Percentiles rank a stretch among this genome's conserved stretches.
Evolutionary conservation across 2,797 vertebrate species (phyloP).

Genomic region (Rhinophrynus dorsalis): DNA sequence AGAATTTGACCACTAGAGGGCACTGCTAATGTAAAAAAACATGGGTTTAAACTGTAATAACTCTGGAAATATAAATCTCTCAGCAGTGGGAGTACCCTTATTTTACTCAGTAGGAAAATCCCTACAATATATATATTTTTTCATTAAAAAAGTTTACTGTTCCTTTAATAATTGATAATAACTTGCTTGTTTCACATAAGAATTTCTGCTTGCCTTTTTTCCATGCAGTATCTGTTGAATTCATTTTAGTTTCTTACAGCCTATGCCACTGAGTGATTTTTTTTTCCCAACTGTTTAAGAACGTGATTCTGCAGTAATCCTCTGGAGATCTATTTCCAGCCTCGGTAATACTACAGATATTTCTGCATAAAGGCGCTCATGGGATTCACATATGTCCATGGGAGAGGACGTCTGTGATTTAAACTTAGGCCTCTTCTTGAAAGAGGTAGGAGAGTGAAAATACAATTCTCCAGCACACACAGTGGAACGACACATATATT

Average conservation of each 20-base stretch:
- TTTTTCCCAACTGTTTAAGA: constrained; percentile 23
- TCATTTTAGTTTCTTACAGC: constrained; percentile 17
- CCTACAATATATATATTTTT: too few relatives aligned
- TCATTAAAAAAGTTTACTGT: too few relatives aligned
- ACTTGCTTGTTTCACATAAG: background rate
- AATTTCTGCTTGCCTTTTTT: background rate
- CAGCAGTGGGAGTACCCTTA: too few relatives aligned
- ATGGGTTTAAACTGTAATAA: too few relatives aligned
- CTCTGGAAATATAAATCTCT: too few relatives aligned
- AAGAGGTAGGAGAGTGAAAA: constrained; percentile 7
- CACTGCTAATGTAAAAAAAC: too few relatives aligned
- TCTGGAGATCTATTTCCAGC: constrained; percentile 38
- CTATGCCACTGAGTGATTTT: background rate
- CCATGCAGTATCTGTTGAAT: background rate
- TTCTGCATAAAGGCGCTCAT: constrained; percentile 44
- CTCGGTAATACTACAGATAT: constrained; percentile 33
- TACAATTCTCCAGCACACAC: constrained; percentile 25
- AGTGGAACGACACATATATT: constrained; percentile 39
- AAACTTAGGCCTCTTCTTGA: constrained; percentile 27
- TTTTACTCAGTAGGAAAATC: too few relatives aligned
- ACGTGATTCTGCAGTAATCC: constrained; percentile 19
- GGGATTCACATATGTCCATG: constrained; percentile 40
- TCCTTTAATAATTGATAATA: background rate
- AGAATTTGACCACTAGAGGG: too few relatives aligned
- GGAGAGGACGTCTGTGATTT: constrained; percentile 33